phyloP scores from a whole-genome alignment of 1,140 invertebrate species.

The Brachionus sp. region DNA sequence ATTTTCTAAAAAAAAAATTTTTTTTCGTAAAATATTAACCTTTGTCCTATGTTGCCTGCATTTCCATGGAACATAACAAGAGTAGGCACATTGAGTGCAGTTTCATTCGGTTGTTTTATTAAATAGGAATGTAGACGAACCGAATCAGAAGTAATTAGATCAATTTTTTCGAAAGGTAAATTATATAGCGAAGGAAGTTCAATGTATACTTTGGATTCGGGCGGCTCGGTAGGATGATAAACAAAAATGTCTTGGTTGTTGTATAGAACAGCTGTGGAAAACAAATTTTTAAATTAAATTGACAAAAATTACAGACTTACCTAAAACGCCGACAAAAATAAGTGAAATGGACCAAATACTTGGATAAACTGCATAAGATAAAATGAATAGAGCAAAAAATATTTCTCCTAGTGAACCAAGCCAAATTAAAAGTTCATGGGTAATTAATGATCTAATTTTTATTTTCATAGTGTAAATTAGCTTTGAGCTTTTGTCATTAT shows the following conservation, averaged over 20 bases:
- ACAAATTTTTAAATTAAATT: not conserved
- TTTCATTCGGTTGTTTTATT: not conserved
- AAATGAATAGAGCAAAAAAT: conserved; percentile 8
- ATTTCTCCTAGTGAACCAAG: conserved; percentile 9
- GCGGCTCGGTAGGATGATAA: conserved; percentile 81
- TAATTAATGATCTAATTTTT: not conserved
- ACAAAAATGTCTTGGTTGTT: conserved; percentile 77
- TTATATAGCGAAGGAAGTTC: conserved; percentile 75
- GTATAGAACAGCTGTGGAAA: conserved; percentile 65
- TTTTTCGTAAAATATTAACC: not conserved
- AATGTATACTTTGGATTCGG: conserved; percentile 78
- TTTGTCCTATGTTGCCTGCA: conserved; percentile 33
- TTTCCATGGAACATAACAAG: conserved; percentile 43
- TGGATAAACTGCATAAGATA: conserved; percentile 19
- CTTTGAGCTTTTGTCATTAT: not conserved
- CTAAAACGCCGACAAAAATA: not conserved
- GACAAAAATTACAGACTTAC: not conserved
- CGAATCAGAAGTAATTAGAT: conserved; percentile 6
- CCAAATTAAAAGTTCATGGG: not conserved
- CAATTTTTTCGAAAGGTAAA: conserved; percentile 77
- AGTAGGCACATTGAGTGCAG: not conserved
- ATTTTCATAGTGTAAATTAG: not conserved
- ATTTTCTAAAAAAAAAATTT: not conserved
- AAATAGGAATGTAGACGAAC: conserved; percentile 25
- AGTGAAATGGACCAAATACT: not conserved